Percentiles rank a stretch among this genome's conserved stretches.
Evolutionary conservation across 2,797 vertebrate species (phyloP).

Genomic region (Myotis findleyi): DNA sequence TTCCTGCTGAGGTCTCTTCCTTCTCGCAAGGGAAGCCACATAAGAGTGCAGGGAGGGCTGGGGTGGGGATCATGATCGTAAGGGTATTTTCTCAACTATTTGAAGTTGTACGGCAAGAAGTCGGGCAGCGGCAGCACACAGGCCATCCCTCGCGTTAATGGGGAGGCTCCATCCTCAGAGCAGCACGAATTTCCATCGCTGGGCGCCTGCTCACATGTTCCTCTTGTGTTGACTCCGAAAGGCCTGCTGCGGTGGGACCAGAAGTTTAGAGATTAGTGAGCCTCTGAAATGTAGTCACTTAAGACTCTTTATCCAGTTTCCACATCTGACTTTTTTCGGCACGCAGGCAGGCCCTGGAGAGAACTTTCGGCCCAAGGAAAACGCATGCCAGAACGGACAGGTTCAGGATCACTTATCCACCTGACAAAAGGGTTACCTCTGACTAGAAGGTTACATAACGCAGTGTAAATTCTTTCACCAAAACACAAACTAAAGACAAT

Average conservation of each 20-base stretch:
- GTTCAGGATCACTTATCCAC: conserved; percentile 41
- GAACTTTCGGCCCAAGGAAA: not conserved
- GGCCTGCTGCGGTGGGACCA: conserved; percentile 59
- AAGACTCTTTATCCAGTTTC: conserved; percentile 70
- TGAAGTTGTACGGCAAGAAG: conserved; percentile 48
- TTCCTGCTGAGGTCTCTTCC: not conserved
- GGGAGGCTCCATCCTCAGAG: not conserved
- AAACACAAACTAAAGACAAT: not conserved
- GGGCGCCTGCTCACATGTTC: not conserved
- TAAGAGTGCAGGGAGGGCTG: not conserved
- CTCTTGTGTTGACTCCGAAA: conserved; percentile 56
- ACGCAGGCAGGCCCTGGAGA: conserved; percentile 44
- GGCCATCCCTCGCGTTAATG: not conserved
- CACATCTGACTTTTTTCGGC: conserved; percentile 56
- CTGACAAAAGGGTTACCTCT: not conserved
- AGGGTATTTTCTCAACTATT: conserved; percentile 21
- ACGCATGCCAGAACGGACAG: conserved; percentile 33
- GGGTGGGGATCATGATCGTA: not conserved
- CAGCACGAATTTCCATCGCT: conserved; percentile 52
- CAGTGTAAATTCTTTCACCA: not conserved
- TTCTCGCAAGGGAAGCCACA: not conserved
- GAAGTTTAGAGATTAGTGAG: conserved; percentile 67
- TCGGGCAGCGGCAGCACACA: too few species aligned
- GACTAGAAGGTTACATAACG: not conserved
- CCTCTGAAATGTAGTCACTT: conserved; percentile 68